These are phyloP conservation scores for Pedionomus torquatus DNA, from an alignment of 2,113 vertebrate genomes.

Conservation along the genomic window DNA sequence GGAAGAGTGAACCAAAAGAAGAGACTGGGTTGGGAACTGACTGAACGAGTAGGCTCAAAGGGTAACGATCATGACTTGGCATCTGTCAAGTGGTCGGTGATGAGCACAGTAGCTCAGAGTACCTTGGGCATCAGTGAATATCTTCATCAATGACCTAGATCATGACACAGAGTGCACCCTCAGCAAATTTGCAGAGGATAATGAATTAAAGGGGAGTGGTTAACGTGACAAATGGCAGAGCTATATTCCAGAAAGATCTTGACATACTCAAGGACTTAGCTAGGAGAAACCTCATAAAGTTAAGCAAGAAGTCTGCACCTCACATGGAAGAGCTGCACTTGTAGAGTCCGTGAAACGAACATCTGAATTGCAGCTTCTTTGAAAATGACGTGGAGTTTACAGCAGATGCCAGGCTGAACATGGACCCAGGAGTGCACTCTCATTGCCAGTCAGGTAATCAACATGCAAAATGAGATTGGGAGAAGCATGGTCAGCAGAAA, in stretches of 20 bases:
- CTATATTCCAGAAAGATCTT: background rate
- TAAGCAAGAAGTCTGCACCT: background rate
- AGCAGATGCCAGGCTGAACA: background rate
- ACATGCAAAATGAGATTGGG: background rate
- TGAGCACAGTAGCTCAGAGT: background rate
- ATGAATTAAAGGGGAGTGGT: constrained; percentile 22
- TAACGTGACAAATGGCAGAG: background rate
- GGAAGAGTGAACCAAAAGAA: background rate
- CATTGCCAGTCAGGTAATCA: background rate
- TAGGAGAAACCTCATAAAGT: background rate
- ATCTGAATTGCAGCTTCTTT: background rate
- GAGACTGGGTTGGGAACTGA: background rate
- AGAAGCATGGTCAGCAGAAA: background rate
- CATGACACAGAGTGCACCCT: constrained; percentile 5
- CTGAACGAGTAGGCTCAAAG: background rate
- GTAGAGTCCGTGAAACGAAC: background rate
- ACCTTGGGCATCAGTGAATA: background rate
- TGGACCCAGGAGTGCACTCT: background rate
- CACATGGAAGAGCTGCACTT: background rate
- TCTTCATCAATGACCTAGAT: constrained; percentile 42
- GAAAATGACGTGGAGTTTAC: background rate
- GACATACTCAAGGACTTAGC: background rate
- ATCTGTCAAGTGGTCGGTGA: background rate
- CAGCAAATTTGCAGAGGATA: constrained; percentile 1
- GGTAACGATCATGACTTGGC: background rate